Evolutionary conservation across 2,113 vertebrate genomes (phyloP).

Genomic region (Oplegnathus fasciatus): DNA sequence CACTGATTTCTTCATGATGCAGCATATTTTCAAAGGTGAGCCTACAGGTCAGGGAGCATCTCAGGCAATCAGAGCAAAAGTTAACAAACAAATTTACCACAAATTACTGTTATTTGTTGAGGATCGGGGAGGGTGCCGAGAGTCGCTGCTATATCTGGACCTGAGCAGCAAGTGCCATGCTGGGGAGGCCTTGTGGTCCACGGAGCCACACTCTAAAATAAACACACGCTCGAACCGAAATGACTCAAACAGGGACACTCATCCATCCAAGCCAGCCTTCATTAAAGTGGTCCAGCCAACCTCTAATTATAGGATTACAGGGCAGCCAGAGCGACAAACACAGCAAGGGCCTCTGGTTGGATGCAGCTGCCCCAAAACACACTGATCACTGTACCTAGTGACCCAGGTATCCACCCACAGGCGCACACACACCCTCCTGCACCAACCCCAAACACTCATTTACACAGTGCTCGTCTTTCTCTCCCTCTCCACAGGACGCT

Average conservation of each 20-base stretch:
- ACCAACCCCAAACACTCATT: conserved; percentile 74
- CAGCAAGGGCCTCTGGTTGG: conserved; percentile 63
- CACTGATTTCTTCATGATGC: background rate
- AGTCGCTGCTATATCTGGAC: conserved; percentile 63
- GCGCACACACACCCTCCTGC: conserved; percentile 42
- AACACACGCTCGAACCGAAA: conserved; percentile 56
- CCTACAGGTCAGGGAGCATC: conserved; percentile 35
- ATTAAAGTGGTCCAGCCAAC: conserved; percentile 74
- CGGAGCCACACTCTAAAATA: conserved; percentile 68
- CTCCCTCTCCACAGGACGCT: conserved; percentile 19
- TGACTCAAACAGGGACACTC: conserved; percentile 69
- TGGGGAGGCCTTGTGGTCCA: conserved; percentile 45
- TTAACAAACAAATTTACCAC: conserved; percentile 60
- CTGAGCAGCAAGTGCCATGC: conserved; percentile 24
- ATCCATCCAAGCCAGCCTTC: conserved; percentile 68
- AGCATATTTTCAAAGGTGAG: background rate
- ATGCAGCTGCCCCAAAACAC: conserved; percentile 67
- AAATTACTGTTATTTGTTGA: conserved; percentile 67
- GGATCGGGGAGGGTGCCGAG: conserved; percentile 24
- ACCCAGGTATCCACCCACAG: conserved; percentile 71
- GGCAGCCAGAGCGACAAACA: conserved; percentile 68
- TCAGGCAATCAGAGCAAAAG: conserved; percentile 49
- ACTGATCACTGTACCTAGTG: conserved; percentile 74
- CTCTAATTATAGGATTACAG: conserved; percentile 79
- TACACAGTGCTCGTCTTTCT: conserved; percentile 62